These are phyloP conservation scores for Dasypus novemcinctus DNA, from an alignment of 2,113 vertebrate species.

Conservation along the genomic window DNA sequence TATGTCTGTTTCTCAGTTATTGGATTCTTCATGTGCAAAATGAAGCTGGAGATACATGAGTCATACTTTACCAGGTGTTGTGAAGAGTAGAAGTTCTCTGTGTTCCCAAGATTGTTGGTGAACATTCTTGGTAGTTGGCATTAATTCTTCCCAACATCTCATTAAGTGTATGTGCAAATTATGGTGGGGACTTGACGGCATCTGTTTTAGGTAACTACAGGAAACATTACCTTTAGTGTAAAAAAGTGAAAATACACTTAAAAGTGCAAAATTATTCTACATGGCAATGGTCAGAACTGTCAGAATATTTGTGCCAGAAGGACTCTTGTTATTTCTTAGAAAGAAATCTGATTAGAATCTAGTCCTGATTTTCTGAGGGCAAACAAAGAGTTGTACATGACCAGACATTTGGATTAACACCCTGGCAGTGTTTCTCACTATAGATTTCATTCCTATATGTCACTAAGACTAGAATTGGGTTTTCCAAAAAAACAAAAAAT, in stretches of 20 bases:
- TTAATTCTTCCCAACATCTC: conserved; percentile 17
- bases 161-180: conserved; percentile 24
- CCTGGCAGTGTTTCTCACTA: not conserved
- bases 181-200: not conserved
- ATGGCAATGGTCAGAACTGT: not conserved
- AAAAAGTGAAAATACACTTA: conserved; percentile 14
- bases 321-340: not conserved
- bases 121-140: conserved; percentile 37
- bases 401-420: not conserved
- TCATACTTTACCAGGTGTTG: conserved; percentile 48
- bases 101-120: not conserved
- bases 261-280: not conserved
- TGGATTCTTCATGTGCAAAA: conserved; percentile 14
- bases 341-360: not conserved
- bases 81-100: conserved; percentile 6
- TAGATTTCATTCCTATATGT: not conserved
- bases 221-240: not conserved
- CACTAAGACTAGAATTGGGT: not conserved
- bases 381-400: not conserved
- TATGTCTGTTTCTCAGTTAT: not conserved
- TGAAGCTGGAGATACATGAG: not conserved
- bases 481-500: too few relatives aligned
- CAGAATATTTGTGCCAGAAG: not conserved
- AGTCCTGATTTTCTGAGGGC: not conserved
- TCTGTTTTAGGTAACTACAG: conserved; percentile 4